Evolutionary conservation across 2,113 vertebrate genomes (phyloP), one percentile per base, ranked within the genome.

Genomic region (Phaethon lepturus): DNA sequence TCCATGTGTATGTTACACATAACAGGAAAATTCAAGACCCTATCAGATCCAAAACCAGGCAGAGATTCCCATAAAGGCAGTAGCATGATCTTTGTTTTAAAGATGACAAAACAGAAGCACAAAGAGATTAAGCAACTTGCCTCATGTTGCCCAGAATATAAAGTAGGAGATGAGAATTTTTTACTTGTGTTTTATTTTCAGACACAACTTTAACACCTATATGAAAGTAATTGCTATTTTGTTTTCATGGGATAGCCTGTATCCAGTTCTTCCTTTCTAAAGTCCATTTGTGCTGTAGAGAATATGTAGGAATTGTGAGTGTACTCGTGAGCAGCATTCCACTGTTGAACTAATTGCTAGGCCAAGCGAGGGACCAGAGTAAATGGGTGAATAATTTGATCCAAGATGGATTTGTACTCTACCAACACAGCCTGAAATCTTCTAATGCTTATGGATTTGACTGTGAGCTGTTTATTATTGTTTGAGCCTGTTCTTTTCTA

Each of bases 341-440:
- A 68, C 58, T 92, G 96, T 96, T 90, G 87, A 96, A 97, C 92
- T 96, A 93, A 95, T 94, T 96, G 87, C 77, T 74, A 93, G 92
- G 66, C 93, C 87, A 90, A 85, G 96, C 16, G 0, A 94, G 83
- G 16, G 62, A 95, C 89, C 89, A 91, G 62, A 91, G 84, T 93
- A 91, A 94, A 95, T 82, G 87, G 93, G 87, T 91, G 87, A 91
- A 91, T 96, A 95, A 96, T 95, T 91, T 91, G 84, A 97, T 95
- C 93, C 94, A 82, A 73, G 80, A 73, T 86, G 94, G 80, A 94
- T 96, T 97, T 97, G 94, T 97, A 76, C 84, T 94, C 71, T 87
- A 76, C 87, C 69, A 93, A 86, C 81, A 93, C 71, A 95, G 86
- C 86, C 94, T 96, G 91, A 95, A 95, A 97, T 95, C 86, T 87